phyloP scores from a whole-genome alignment of 2,797 vertebrate species.

The Ateles fusciceps region DNA sequence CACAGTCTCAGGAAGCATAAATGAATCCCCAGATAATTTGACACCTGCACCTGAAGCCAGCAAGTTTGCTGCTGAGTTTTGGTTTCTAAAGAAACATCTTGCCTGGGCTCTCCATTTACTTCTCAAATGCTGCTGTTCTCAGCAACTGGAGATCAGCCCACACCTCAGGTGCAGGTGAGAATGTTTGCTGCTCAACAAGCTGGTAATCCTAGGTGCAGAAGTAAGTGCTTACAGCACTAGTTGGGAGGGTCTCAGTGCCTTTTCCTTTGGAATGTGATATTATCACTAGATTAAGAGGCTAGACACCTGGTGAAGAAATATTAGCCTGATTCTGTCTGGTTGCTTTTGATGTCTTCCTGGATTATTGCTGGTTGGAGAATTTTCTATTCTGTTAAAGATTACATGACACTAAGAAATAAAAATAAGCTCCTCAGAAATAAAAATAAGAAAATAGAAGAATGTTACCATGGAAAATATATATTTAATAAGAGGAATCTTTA shows the following conservation, averaged over 20 bases:
- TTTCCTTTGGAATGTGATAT: constrained; percentile 62
- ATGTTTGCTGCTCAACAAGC: constrained; percentile 63
- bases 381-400: constrained; percentile 66
- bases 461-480: neutral
- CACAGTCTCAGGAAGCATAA: neutral
- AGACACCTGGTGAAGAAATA: constrained; percentile 76
- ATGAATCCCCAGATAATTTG: constrained; percentile 51
- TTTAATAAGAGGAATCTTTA: neutral
- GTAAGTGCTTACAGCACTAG: constrained; percentile 54
- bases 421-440: constrained; percentile 35
- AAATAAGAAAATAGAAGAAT: constrained; percentile 25
- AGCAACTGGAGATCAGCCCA: constrained; percentile 58
- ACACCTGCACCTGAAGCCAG: constrained; percentile 56
- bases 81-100: constrained; percentile 55
- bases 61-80: constrained; percentile 44
- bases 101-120: constrained; percentile 16
- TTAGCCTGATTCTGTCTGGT: constrained; percentile 67
- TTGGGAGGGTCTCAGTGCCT: constrained; percentile 63
- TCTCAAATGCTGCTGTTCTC: constrained; percentile 47
- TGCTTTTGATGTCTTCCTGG: constrained; percentile 74
- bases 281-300: constrained; percentile 75
- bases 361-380: constrained; percentile 74
- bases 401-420: constrained; percentile 44
- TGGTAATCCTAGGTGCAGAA: constrained; percentile 75
- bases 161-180: constrained; percentile 70